Conservation (phyloP, 2,113 vertebrate species). For the Megaceryle maxima region DNA sequence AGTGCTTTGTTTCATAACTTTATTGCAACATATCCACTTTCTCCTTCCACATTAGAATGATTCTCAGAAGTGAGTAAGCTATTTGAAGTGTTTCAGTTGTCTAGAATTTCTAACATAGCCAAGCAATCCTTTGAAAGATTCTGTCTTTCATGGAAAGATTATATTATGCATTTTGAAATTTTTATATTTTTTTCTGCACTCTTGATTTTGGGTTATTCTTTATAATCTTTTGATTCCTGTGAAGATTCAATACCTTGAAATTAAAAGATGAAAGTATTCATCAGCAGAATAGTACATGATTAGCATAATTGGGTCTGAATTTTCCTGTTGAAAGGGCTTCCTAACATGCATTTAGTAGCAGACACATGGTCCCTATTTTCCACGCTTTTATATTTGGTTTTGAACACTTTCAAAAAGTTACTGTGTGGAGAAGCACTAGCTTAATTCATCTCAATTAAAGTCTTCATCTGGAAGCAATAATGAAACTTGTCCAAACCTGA, state of each 20-base stretch:
- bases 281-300: not conserved
- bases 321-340: conserved; percentile 1
- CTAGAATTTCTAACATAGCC: not conserved
- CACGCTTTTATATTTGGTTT: not conserved
- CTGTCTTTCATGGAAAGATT: not conserved
- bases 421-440: not conserved
- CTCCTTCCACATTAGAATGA: not conserved
- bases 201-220: not conserved
- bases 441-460: conserved; percentile 21
- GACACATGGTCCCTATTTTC: not conserved
- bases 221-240: not conserved
- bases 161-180: not conserved
- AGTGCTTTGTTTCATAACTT: not conserved
- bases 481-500: not conserved
- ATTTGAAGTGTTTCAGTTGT: not conserved
- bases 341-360: not conserved
- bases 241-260: conserved; percentile 11
- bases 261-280: conserved; percentile 8
- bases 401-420: not conserved
- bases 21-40: not conserved
- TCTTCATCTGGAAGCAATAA: conserved; percentile 36
- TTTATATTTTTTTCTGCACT: not conserved
- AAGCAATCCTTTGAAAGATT: not conserved
- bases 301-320: conserved; percentile 3
- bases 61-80: not conserved